These are phyloP conservation scores for Heliopora coerulea DNA, from an alignment of 92 coral and sea anemone species.

Conservation along the genomic window DNA sequence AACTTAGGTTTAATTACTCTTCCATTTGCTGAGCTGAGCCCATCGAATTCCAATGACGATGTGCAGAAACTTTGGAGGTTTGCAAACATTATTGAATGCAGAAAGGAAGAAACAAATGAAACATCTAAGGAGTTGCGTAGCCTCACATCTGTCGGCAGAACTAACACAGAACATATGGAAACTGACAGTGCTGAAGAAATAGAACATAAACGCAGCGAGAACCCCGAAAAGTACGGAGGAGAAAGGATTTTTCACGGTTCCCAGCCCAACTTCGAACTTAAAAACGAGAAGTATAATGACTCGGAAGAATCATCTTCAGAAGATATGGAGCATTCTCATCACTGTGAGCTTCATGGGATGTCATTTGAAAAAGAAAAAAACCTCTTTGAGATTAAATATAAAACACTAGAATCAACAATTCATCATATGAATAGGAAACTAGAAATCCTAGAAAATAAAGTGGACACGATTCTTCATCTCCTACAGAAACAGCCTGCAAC, in stretches of 20 bases:
- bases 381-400: background rate
- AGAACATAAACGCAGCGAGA: background rate
- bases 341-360: conserved; percentile 30
- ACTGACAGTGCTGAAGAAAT: background rate
- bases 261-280: background rate
- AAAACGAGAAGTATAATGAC: background rate
- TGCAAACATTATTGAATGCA: conserved; percentile 37
- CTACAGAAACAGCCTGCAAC: conserved; percentile 28
- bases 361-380: conserved; percentile 37
- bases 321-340: conserved; percentile 21
- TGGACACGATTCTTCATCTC: conserved; percentile 64
- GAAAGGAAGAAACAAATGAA: conserved; percentile 19
- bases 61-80: conserved; percentile 37
- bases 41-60: conserved; percentile 26
- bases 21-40: conserved; percentile 18
- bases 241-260: too few relatives aligned
- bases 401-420: conserved; percentile 58
- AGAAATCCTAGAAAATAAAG: conserved; percentile 68
- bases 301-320: background rate
- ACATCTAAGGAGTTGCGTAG: background rate
- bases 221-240: background rate
- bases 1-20: conserved; percentile 13
- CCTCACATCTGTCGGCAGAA: too few relatives aligned
- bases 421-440: conserved; percentile 66
- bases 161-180: background rate